phyloP scores from a whole-genome alignment of 30 jellyfish, hydroid and myxozoan species.

The Aurelia aurita complex sp. Pacific region DNA sequence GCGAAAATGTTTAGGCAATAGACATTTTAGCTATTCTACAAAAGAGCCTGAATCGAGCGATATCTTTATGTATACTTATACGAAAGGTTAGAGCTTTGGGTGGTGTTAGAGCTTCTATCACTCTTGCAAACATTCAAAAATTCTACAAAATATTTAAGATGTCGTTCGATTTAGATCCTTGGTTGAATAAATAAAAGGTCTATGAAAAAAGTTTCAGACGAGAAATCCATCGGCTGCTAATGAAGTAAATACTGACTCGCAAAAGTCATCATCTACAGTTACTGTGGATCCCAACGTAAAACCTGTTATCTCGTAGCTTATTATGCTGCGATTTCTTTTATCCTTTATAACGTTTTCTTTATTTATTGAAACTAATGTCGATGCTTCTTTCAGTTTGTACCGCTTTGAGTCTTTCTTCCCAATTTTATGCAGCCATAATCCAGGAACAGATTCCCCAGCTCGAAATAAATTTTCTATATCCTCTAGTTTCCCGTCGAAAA shows the following conservation, averaged over 20 bases:
- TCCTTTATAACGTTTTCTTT: neutral
- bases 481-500: neutral
- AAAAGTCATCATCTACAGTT: neutral
- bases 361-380: neutral
- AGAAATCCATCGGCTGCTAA: conserved; percentile 26
- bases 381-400: neutral
- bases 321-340: neutral
- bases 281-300: conserved; percentile 13
- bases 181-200: no score
- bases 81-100: no score
- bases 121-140: no score
- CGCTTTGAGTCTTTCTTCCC: conserved; percentile 10
- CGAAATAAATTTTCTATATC: neutral
- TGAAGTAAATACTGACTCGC: neutral
- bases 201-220: no score
- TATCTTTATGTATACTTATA: no score
- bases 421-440: conserved; percentile 12
- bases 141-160: no score
- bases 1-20: no score
- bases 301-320: neutral
- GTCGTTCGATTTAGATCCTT: no score
- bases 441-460: conserved; percentile 24
- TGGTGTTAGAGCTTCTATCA: no score
- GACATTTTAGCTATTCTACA: no score
- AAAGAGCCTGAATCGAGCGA: no score